These are phyloP conservation scores for Drosophila macrospina DNA, from an alignment of 2,888 invertebrate genomes.

Conservation along the genomic window DNA sequence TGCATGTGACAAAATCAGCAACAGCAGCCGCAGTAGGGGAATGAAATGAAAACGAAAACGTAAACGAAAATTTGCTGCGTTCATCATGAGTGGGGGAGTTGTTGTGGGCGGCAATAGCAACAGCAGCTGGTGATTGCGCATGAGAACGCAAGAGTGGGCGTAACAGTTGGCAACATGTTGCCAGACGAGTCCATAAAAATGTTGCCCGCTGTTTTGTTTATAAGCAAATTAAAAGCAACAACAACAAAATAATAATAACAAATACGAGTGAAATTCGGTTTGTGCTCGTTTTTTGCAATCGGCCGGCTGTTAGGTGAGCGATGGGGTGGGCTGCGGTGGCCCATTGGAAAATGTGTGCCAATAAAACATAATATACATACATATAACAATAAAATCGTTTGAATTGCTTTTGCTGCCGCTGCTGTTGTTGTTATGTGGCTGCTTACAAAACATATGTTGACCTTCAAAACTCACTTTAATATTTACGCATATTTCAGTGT, in stretches of 20 bases:
- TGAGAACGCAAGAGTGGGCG: slow-evolving; percentile 45
- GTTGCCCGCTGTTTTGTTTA: slow-evolving; percentile 48
- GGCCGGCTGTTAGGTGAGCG: background rate
- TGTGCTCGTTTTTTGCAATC: slow-evolving; percentile 40
- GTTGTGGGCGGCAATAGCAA: slow-evolving; percentile 5
- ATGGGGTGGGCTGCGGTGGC: background rate
- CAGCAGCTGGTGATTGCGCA: slow-evolving; percentile 20
- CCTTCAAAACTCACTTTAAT: slow-evolving; percentile 53
- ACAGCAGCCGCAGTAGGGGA: slow-evolving; percentile 23
- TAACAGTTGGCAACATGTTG: slow-evolving; percentile 60
- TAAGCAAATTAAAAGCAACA: slow-evolving; percentile 55
- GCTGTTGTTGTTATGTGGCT: slow-evolving; percentile 22
- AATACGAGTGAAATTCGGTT: slow-evolving; percentile 47
- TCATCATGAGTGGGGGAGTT: slow-evolving; percentile 53
- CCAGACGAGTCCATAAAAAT: slow-evolving; percentile 55
- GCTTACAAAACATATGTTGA: slow-evolving; percentile 55
- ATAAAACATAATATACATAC: slow-evolving; percentile 55
- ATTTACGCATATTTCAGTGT: background rate
- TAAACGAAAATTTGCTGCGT: slow-evolving; percentile 66
- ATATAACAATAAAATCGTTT: slow-evolving; percentile 33
- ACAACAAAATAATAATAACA: slow-evolving; percentile 28
- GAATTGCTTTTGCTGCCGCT: background rate
- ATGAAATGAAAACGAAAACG: slow-evolving; percentile 66
- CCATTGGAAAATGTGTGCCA: slow-evolving; percentile 51
- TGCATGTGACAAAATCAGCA: slow-evolving; percentile 47